These are phyloP conservation scores for Naso thynnoides DNA, from an alignment of 2,797 vertebrate species.

Conservation along the genomic window DNA sequence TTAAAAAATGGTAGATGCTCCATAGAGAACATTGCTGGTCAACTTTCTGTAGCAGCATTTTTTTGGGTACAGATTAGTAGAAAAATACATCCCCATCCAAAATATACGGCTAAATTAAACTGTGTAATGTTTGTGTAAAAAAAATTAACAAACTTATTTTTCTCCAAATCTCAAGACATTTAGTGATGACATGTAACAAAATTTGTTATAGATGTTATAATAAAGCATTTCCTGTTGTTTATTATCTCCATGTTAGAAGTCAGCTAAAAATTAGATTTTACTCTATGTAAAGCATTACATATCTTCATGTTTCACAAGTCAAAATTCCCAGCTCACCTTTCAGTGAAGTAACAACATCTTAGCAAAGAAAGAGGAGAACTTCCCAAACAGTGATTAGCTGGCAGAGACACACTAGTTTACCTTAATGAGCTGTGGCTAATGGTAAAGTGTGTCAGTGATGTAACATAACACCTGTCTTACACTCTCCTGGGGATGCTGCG, in stretches of 20 bases:
- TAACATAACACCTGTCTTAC: conserved; percentile 65
- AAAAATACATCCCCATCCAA: no score
- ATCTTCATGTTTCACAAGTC: background rate
- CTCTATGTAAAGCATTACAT: conserved; percentile 9
- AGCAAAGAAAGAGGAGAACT: background rate
- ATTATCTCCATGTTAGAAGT: background rate
- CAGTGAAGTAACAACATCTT: conserved; percentile 12
- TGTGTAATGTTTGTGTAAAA: no score
- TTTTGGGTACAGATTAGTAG: no score
- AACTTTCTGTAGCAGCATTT: no score
- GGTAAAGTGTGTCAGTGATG: conserved; percentile 63
- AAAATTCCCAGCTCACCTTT: conserved; percentile 20
- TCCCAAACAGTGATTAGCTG: conserved; percentile 33
- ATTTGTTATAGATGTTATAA: background rate
- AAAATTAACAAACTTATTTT: no score
- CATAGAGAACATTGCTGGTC: no score
- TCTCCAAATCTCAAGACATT: no score
- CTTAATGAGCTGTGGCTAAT: conserved; percentile 60
- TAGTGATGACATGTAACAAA: no score
- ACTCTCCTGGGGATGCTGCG: conserved; percentile 33
- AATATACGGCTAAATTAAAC: no score
- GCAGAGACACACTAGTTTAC: conserved; percentile 35
- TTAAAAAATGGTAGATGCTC: no score
- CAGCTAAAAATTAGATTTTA: background rate
- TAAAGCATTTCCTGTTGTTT: background rate